A percentile compares a stretch with the other conserved stretches of the same genome.
phyloP scores from a whole-genome alignment of 2,113 vertebrate genomes.

The Indicator indicator region DNA sequence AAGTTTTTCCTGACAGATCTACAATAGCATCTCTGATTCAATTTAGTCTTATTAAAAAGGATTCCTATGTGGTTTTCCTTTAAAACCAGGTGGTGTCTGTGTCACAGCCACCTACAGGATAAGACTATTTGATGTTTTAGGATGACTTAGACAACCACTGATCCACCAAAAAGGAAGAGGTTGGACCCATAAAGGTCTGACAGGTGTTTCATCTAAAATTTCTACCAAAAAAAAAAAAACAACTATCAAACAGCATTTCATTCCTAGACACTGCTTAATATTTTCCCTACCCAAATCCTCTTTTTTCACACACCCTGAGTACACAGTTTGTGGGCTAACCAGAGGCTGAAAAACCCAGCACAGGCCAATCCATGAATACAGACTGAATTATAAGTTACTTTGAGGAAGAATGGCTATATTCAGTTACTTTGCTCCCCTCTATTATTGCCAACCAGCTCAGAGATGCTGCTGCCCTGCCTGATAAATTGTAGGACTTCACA shows the following conservation, averaged over 20 bases:
- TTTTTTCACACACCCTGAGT: not conserved
- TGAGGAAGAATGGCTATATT: not conserved
- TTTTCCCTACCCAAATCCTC: not conserved
- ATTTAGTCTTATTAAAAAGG: not conserved
- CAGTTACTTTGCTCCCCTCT: not conserved
- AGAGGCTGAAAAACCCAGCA: constrained; percentile 1
- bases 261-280: not conserved
- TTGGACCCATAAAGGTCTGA: not conserved
- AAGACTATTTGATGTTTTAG: not conserved
- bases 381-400: constrained; percentile 37
- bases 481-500: constrained; percentile 62
- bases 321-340: not conserved
- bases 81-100: not conserved
- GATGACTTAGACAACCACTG: not conserved
- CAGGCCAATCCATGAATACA: constrained; percentile 16
- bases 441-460: constrained; percentile 11
- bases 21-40: not conserved
- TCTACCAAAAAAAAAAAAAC: not conserved
- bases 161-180: not conserved
- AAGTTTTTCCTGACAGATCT: not conserved
- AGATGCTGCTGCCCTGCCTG: constrained; percentile 23
- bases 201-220: not conserved
- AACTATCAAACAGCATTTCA: not conserved
- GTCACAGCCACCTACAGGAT: not conserved
- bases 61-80: not conserved